Evolutionary conservation across 2,113 vertebrate genomes (phyloP), one percentile per base, ranked within the genome.

Genomic region (Corythoichthys haematopterus): DNA sequence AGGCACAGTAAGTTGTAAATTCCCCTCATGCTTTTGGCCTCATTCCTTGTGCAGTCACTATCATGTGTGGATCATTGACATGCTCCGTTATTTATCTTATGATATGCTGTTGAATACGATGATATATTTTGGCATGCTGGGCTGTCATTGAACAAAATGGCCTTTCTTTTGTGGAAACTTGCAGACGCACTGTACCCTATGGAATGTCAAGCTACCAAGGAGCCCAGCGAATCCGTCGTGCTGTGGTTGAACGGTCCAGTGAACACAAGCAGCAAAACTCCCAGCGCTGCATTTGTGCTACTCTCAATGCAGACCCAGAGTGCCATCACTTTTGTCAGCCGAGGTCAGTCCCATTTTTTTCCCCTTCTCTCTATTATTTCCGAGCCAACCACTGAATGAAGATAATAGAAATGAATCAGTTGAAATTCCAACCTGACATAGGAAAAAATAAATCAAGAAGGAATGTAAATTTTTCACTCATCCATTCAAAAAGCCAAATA

Each of bases 161-260:
- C 46, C 6, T 43, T 64, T 43, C 73, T 58, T 65, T 59, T 80
- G 33, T 71, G 66, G 56, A 20, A 7, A 55, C 13, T 36, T 50
- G 64, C 61, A 91, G 91, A 66, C 89, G 78, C 37, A 89, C 82
- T 1, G 88, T 91, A 51, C 90, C 87, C 6, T 91, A 92, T 50
- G 90, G 90, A 48, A 88, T 91, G 83, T 91, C 90, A 0, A 89
- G 77, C 79, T 90, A 90, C 79, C 80, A 76, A 53, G 86, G 88
- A 70, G 69, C 63, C 51, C 85, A 87, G 80, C 68, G 90, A 56
- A 37, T 78, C 65, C 85, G 73, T 33, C 88, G 90, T 16, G 81
- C 80, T 20, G 71, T 47, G 40, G 35, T 6, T 8, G 58, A 8
- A 61, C 68, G 35, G 45, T 16, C 8, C 14, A 1, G 63, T 6